Evolutionary conservation across 1,140 invertebrate species (phyloP).

Genomic region (Zaprionus gabonicus): DNA sequence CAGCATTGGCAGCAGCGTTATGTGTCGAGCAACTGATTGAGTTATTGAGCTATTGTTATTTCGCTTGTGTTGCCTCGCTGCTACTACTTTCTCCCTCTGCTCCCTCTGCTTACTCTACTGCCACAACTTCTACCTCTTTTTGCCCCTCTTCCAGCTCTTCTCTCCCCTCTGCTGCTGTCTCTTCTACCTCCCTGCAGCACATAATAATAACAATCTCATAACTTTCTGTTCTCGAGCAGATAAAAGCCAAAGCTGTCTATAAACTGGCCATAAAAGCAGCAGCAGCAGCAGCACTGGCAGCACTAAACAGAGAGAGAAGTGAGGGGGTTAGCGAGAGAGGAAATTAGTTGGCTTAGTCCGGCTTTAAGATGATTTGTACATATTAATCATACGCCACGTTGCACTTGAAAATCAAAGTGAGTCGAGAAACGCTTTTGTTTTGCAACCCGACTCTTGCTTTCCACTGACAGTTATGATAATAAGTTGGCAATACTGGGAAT

Average conservation of each 20-base stretch:
- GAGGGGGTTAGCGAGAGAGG: not conserved
- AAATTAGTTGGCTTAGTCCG: constrained; percentile 41
- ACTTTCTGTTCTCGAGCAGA: constrained; percentile 51
- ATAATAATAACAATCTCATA: constrained; percentile 74
- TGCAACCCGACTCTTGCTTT: not conserved
- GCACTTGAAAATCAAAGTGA: constrained; percentile 53
- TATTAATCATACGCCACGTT: constrained; percentile 77
- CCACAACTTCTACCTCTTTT: not conserved
- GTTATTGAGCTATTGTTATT: constrained; percentile 67
- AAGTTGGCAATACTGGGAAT: constrained; percentile 20
- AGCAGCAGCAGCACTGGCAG: not conserved
- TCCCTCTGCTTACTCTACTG: not conserved
- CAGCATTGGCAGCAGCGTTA: not conserved
- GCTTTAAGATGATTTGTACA: constrained; percentile 71
- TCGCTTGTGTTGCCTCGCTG: constrained; percentile 15
- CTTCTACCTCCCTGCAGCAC: constrained; percentile 25
- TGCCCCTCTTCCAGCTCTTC: not conserved
- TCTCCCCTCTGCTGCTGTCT: not conserved
- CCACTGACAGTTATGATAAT: constrained; percentile 64
- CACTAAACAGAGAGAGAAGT: not conserved
- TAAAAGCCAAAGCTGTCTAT: constrained; percentile 43
- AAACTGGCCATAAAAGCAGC: constrained; percentile 36
- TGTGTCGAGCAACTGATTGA: constrained; percentile 72
- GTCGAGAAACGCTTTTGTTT: not conserved
- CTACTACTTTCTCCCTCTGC: not conserved